phyloP scores from a whole-genome alignment of 2,888 invertebrate genomes.

The Pterostichus madidus region DNA sequence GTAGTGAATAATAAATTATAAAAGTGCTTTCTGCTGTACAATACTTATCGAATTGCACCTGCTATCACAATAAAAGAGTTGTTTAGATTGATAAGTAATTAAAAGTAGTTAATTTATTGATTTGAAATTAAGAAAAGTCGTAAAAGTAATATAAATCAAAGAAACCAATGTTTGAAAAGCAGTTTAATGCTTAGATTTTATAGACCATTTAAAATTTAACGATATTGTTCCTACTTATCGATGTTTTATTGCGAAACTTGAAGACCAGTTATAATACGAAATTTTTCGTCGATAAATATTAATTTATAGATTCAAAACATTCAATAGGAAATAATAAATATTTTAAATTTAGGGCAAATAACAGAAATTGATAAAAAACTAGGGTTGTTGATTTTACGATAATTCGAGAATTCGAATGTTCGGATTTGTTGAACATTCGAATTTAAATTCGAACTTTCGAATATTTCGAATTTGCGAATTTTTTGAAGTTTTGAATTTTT shows the following conservation, averaged over 20 bases:
- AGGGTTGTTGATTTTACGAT: too few relatives aligned
- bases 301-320: slow-evolving; percentile 25
- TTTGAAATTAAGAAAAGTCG: slow-evolving; percentile 9
- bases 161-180: slow-evolving; percentile 22
- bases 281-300: background rate
- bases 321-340: slow-evolving; percentile 23
- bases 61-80: background rate
- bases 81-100: slow-evolving; percentile 11
- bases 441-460: too few relatives aligned
- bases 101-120: slow-evolving; percentile 14
- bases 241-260: slow-evolving; percentile 20
- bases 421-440: too few relatives aligned
- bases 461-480: too few relatives aligned
- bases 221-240: slow-evolving; percentile 22
- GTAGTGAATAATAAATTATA: too few relatives aligned
- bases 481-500: too few relatives aligned
- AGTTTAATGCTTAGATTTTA: slow-evolving; percentile 15
- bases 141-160: slow-evolving; percentile 23
- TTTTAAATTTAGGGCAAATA: background rate
- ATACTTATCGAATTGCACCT: too few relatives aligned
- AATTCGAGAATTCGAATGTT: too few relatives aligned
- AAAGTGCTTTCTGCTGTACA: too few relatives aligned
- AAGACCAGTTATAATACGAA: slow-evolving; percentile 4
- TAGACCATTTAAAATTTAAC: slow-evolving; percentile 25
- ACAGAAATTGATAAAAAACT: background rate